Percentiles rank a stretch among this genome's conserved stretches.
Conservation (phyloP, 2,888 invertebrate genomes). For the Caprella mutica region DNA sequence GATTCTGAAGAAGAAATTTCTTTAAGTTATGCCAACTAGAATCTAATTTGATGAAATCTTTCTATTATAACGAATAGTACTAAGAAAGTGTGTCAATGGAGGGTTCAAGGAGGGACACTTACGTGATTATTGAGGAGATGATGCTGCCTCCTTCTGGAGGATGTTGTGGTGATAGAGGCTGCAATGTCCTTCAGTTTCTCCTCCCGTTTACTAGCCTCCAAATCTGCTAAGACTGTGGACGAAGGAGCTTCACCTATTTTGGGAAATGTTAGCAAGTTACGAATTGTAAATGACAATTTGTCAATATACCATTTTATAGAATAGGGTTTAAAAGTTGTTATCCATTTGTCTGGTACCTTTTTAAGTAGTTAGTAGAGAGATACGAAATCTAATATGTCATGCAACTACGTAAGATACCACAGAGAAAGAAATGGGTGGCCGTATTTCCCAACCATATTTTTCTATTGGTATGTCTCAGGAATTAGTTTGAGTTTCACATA, state of each 20-base stretch:
- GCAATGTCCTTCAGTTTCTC: conserved; percentile 72
- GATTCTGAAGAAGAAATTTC: too few relatives aligned
- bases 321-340: neutral
- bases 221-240: conserved; percentile 25
- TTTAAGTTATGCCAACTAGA: too few relatives aligned
- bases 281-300: neutral
- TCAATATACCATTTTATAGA: neutral
- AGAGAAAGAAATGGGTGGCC: too few relatives aligned
- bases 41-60: too few relatives aligned
- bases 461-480: too few relatives aligned
- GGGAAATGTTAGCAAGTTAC: neutral
- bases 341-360: too few relatives aligned
- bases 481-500: too few relatives aligned
- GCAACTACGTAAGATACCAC: too few relatives aligned
- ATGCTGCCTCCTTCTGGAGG: conserved; percentile 36
- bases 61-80: too few relatives aligned
- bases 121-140: conserved; percentile 5
- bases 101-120: neutral
- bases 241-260: conserved; percentile 22
- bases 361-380: too few relatives aligned
- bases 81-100: neutral
- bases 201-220: conserved; percentile 47
- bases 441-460: too few relatives aligned
- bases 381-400: too few relatives aligned
- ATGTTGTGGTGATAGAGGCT: conserved; percentile 63